phyloP scores from a whole-genome alignment of 1,140 invertebrate genomes.

The Acyrthosiphon pisum region DNA sequence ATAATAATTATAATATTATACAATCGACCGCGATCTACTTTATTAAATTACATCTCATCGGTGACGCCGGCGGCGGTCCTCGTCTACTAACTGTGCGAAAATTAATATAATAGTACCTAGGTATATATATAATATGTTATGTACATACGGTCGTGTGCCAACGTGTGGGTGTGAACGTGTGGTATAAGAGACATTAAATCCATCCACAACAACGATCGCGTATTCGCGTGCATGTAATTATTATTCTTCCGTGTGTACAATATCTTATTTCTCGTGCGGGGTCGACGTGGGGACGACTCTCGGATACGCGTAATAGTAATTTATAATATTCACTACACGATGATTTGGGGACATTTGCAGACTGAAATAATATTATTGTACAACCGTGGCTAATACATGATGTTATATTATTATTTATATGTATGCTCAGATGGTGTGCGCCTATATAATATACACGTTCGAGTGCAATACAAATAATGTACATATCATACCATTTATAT shows the following conservation, averaged over 20 bases:
- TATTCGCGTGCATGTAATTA: neutral
- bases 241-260: neutral
- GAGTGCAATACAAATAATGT: neutral
- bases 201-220: neutral
- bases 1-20: neutral
- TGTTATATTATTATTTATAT: neutral
- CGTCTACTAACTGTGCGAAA: neutral
- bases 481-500: neutral
- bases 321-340: neutral
- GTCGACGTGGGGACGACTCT: neutral
- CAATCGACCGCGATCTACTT: neutral
- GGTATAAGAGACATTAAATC: neutral
- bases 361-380: neutral
- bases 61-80: neutral
- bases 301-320: neutral
- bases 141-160: neutral
- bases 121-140: neutral
- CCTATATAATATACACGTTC: neutral
- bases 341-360: no score
- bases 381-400: neutral
- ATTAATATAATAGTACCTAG: neutral
- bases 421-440: neutral
- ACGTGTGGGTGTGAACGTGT: neutral
- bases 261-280: neutral
- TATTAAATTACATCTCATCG: neutral